phyloP scores from a whole-genome alignment of 1,140 invertebrate genomes.

The Leptopilina clavipes region DNA sequence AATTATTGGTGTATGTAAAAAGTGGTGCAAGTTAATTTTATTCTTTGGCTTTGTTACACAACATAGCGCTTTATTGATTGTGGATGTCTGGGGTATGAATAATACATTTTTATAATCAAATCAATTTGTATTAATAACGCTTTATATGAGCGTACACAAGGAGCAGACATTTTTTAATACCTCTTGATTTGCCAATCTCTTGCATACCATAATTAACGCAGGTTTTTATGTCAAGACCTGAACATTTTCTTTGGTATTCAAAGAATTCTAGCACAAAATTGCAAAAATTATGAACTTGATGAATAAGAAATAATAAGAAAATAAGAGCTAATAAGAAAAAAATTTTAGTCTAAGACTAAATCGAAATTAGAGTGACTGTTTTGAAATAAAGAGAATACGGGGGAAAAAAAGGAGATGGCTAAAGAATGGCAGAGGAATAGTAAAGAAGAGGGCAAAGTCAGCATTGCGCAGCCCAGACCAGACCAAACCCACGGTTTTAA shows the following conservation, averaged over 20 bases:
- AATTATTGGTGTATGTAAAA: neutral
- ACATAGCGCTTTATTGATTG: neutral
- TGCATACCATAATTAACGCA: too few relatives aligned
- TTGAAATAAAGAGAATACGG: conserved; percentile 35
- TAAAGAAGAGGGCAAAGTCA: conserved; percentile 62
- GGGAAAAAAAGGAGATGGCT: conserved; percentile 27
- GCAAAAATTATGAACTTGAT: too few relatives aligned
- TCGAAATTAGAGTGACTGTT: conserved; percentile 32
- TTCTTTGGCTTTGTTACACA: neutral
- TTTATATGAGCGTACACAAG: neutral
- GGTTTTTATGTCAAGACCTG: too few relatives aligned
- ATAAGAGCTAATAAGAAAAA: too few relatives aligned
- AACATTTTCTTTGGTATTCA: too few relatives aligned
- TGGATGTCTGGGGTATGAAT: neutral
- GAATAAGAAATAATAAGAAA: too few relatives aligned
- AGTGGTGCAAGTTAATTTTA: conserved; percentile 23
- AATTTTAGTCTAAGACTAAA: too few relatives aligned
- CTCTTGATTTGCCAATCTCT: neutral
- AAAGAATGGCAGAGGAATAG: conserved; percentile 39
- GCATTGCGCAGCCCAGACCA: conserved; percentile 62
- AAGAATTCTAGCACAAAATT: too few relatives aligned
- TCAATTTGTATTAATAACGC: conserved; percentile 10
- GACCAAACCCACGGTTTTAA: conserved; percentile 62
- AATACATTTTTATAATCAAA: conserved; percentile 10
- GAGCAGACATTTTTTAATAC: neutral